A percentile compares a stretch with the other conserved stretches of the same genome.
Conservation (phyloP, 1,140 invertebrate species). For the Tigriopus japonicus region DNA sequence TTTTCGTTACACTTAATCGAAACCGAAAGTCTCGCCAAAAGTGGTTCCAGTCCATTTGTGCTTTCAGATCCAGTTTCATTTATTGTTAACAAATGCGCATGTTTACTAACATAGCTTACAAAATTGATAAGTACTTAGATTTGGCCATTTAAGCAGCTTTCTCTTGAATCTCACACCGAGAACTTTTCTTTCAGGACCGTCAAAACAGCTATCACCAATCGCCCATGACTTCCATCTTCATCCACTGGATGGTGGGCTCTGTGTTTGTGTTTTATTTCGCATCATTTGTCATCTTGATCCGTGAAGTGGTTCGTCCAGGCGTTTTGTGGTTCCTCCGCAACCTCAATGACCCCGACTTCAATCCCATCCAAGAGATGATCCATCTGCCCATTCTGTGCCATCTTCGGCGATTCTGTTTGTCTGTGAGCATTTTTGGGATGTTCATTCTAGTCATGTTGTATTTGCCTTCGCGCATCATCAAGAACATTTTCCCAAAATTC, state of each 20-base stretch:
- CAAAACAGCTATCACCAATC: conserved; percentile 66
- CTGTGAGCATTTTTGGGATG: conserved; percentile 86
- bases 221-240: conserved; percentile 89
- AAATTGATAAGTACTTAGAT: too few relatives aligned
- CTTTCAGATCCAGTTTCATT: too few relatives aligned
- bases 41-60: too few relatives aligned
- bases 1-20: too few relatives aligned
- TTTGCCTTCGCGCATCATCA: conserved; percentile 75
- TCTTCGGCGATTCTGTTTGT: conserved; percentile 67
- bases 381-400: conserved; percentile 83
- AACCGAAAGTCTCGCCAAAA: too few relatives aligned
- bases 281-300: conserved; percentile 76
- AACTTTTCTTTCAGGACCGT: conserved; percentile 31
- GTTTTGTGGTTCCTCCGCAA: conserved; percentile 93
- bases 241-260: conserved; percentile 99
- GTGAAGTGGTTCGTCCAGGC: conserved; percentile 84
- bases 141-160: too few relatives aligned
- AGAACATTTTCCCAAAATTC: conserved; percentile 59
- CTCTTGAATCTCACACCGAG: too few relatives aligned
- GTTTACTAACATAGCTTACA: too few relatives aligned
- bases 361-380: conserved; percentile 97
- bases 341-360: conserved; percentile 96
- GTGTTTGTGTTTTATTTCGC: conserved; percentile 99
- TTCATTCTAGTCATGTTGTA: conserved; percentile 88
- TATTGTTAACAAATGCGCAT: too few relatives aligned